A percentile compares a stretch with the other conserved stretches of the same genome.
Conservation (phyloP, 2,113 vertebrate genomes). For the Regulus satrapa region DNA sequence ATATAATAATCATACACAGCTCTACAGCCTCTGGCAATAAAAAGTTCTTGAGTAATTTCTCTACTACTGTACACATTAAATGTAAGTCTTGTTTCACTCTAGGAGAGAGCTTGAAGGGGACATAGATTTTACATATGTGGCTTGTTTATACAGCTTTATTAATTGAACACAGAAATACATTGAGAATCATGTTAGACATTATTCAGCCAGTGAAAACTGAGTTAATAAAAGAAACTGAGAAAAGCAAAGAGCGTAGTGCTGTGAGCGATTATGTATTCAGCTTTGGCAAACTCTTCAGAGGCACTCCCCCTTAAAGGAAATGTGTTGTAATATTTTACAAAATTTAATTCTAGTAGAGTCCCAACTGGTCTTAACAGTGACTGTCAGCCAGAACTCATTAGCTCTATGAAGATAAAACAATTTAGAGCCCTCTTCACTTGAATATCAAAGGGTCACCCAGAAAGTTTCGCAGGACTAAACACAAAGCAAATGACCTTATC, state of each 20-base stretch:
- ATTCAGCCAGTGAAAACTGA: background rate
- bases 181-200: background rate
- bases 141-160: constrained; percentile 9
- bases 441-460: constrained; percentile 57
- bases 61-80: background rate
- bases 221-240: background rate
- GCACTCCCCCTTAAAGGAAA: background rate
- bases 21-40: background rate
- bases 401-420: constrained; percentile 17
- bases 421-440: constrained; percentile 29
- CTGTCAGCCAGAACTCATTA: constrained; percentile 4
- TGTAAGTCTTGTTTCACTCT: background rate
- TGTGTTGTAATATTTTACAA: background rate
- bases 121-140: constrained; percentile 8
- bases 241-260: background rate
- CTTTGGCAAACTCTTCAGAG: background rate
- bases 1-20: background rate
- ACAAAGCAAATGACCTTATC: constrained; percentile 17
- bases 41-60: background rate
- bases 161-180: background rate
- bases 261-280: background rate
- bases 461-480: constrained; percentile 48
- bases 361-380: background rate
- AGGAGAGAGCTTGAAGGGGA: background rate
- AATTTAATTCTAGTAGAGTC: background rate